phyloP scores from a whole-genome alignment of 2,113 vertebrate genomes.

The Podarcis muralis region DNA sequence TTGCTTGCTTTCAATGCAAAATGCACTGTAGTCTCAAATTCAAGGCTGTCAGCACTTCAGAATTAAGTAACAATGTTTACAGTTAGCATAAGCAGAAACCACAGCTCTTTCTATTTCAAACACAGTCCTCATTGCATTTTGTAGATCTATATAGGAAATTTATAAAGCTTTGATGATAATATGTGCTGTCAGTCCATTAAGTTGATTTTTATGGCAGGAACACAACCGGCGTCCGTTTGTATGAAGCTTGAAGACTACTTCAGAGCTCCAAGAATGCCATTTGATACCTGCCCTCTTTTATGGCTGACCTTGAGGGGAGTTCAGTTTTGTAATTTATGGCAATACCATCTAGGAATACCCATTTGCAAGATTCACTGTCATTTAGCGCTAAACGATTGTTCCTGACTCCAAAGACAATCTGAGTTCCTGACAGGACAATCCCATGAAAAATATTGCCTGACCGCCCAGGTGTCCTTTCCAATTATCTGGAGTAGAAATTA shows the following conservation, averaged over 20 bases:
- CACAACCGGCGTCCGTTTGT: constrained; percentile 61
- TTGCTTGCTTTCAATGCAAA: constrained; percentile 48
- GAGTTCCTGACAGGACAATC: constrained; percentile 85
- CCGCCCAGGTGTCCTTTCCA: constrained; percentile 86
- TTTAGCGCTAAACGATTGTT: constrained; percentile 83
- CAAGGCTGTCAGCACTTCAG: constrained; percentile 45
- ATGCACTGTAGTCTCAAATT: constrained; percentile 37
- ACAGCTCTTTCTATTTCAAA: constrained; percentile 45
- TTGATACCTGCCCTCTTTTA: constrained; percentile 78
- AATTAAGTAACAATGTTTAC: constrained; percentile 60
- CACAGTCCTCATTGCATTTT: constrained; percentile 35
- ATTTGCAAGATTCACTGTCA: constrained; percentile 93
- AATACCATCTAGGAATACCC: constrained; percentile 83
- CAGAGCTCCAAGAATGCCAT: constrained; percentile 60
- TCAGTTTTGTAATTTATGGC: constrained; percentile 86
- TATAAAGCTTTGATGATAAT: constrained; percentile 70
- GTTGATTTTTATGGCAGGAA: constrained; percentile 69
- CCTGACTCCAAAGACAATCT: constrained; percentile 86
- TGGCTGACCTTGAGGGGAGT: constrained; percentile 85
- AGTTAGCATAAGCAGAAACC: constrained; percentile 14
- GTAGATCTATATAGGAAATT: constrained; percentile 51
- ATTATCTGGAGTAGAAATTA: constrained; percentile 92
- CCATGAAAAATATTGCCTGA: constrained; percentile 86
- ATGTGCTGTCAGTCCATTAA: constrained; percentile 71
- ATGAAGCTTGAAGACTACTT: constrained; percentile 51